Conservation (phyloP, 2,797 vertebrate genomes). For the Setipinna tenuifilis region DNA sequence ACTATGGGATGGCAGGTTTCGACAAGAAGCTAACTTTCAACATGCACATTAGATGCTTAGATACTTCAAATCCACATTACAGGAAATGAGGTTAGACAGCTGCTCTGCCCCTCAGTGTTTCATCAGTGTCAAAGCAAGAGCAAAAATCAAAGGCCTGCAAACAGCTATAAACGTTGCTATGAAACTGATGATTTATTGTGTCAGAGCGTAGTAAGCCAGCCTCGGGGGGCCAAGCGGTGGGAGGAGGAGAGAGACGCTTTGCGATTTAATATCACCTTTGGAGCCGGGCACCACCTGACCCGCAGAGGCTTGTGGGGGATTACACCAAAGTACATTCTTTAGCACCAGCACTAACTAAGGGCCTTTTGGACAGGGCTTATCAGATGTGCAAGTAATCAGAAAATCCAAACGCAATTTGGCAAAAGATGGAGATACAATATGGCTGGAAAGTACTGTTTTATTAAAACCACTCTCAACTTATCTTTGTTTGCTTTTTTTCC, state of each 20-base stretch:
- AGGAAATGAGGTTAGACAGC: conserved; percentile 18
- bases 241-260: conserved; percentile 32
- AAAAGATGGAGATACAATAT: background rate
- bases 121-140: conserved; percentile 45
- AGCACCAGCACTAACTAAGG: background rate
- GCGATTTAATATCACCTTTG: background rate
- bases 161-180: conserved; percentile 58
- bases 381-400: background rate
- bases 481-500: background rate
- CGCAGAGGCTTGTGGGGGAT: background rate
- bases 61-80: conserved; percentile 54
- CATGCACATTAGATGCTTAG: conserved; percentile 64
- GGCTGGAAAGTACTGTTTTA: background rate
- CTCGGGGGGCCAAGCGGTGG: conserved; percentile 7
- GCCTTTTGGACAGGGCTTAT: conserved; percentile 13
- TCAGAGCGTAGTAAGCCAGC: conserved; percentile 41
- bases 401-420: background rate
- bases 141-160: conserved; percentile 65
- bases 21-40: conserved; percentile 56
- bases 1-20: conserved; percentile 54
- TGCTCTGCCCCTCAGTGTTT: conserved; percentile 49
- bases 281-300: background rate
- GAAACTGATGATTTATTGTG: conserved; percentile 60
- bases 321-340: background rate
- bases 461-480: background rate